Evolutionary conservation across 2,113 vertebrate genomes (phyloP).

Genomic region (Bagarius yarrelli): DNA sequence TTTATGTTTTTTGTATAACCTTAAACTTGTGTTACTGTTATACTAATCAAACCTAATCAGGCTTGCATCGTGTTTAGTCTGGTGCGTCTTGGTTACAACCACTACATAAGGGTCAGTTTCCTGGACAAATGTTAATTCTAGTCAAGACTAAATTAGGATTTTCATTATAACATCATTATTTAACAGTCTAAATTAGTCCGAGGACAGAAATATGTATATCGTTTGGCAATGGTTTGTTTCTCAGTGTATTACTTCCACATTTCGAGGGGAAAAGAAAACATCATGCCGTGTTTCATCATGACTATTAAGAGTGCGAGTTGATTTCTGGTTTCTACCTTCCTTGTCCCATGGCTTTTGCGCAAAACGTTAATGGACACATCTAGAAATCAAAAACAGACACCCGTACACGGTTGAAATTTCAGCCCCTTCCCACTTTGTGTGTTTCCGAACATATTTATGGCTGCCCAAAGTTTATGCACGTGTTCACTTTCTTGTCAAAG

Average conservation of each 20-base stretch:
- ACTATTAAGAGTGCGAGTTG: not conserved
- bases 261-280: not conserved
- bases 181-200: constrained; percentile 16
- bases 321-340: not conserved
- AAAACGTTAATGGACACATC: not conserved
- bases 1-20: not conserved
- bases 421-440: constrained; percentile 1
- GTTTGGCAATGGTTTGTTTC: not conserved
- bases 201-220: constrained; percentile 16
- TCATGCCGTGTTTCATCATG: not conserved
- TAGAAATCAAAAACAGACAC: constrained; percentile 14
- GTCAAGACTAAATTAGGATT: not conserved
- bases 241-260: constrained; percentile 6
- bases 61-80: constrained; percentile 19
- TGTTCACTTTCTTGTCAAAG: constrained; percentile 23
- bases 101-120: constrained; percentile 19
- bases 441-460: constrained; percentile 22
- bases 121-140: constrained; percentile 15
- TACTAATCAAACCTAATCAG: constrained; percentile 35
- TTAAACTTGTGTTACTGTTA: constrained; percentile 16
- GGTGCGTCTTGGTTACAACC: constrained; percentile 27
- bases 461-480: constrained; percentile 16
- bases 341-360: not conserved
- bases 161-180: constrained; percentile 5
- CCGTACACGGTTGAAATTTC: constrained; percentile 13